phyloP scores from a whole-genome alignment of 1,140 invertebrate species.

The Scaptodrosophila lebanonensis region DNA sequence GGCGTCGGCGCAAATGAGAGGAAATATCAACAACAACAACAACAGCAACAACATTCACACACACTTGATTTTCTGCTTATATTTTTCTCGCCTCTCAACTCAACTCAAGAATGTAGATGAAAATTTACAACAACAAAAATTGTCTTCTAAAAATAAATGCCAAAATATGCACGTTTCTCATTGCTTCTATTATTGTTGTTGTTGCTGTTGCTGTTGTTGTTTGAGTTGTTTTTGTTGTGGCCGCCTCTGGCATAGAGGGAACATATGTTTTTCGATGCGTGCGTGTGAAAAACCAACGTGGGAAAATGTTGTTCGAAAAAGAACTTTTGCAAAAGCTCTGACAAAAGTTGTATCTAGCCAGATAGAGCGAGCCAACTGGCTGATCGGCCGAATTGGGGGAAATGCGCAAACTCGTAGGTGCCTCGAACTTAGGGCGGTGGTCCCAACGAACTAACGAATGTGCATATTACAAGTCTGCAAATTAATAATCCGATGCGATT shows the following conservation, averaged over 20 bases:
- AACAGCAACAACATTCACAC: slow-evolving; percentile 10
- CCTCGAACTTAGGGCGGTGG: slow-evolving; percentile 4
- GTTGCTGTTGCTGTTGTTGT: slow-evolving; percentile 1
- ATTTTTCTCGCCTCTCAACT: slow-evolving; percentile 30
- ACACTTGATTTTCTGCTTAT: slow-evolving; percentile 5
- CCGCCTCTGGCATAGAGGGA: slow-evolving; percentile 18
- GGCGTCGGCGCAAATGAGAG: slow-evolving; percentile 64
- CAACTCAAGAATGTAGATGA: slow-evolving; percentile 65
- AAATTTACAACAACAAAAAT: slow-evolving; percentile 72
- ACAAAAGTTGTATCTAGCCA: neutral
- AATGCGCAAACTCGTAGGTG: slow-evolving; percentile 58
- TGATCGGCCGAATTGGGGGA: slow-evolving; percentile 14
- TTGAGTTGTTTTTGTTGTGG: slow-evolving; percentile 33
- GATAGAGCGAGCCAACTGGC: slow-evolving; percentile 42
- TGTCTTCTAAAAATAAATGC: slow-evolving; percentile 67
- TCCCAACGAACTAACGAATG: slow-evolving; percentile 2
- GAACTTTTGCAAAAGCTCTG: slow-evolving; percentile 26
- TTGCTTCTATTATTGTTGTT: slow-evolving; percentile 14
- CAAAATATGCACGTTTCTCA: slow-evolving; percentile 38
- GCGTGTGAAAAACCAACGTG: slow-evolving; percentile 47
- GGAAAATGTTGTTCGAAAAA: slow-evolving; percentile 20
- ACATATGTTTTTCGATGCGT: slow-evolving; percentile 67
- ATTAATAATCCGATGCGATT: too few species aligned
- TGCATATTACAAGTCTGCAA: too few species aligned
- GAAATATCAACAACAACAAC: slow-evolving; percentile 32